Conservation (phyloP, 2,797 vertebrate species). For the Myotis planiceps region DNA sequence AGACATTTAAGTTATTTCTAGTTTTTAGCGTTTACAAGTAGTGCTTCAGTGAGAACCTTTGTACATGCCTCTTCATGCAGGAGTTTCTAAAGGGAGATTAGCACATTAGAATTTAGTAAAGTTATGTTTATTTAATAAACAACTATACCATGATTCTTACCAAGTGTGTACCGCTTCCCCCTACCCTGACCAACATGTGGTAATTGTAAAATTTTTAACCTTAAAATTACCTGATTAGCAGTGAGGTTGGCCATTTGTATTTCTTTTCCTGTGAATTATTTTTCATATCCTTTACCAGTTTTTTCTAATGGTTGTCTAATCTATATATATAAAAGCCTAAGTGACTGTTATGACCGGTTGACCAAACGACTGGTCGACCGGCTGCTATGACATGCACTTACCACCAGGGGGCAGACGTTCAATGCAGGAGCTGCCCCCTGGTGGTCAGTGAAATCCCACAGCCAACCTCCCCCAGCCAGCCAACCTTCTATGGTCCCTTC, state of each 20-base stretch:
- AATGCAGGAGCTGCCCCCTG: too few species aligned
- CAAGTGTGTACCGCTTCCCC: neutral
- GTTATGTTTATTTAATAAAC: neutral
- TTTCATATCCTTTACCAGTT: constrained; percentile 13
- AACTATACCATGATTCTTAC: neutral
- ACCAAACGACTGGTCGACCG: too few species aligned
- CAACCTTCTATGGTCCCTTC: too few species aligned
- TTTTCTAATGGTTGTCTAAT: neutral
- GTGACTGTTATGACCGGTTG: too few species aligned
- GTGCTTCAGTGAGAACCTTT: neutral
- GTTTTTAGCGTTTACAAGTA: neutral
- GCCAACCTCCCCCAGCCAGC: too few species aligned
- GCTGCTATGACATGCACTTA: too few species aligned
- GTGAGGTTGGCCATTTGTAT: neutral
- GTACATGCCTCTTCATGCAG: neutral
- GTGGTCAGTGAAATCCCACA: too few species aligned
- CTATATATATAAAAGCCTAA: too few species aligned
- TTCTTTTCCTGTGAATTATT: constrained; percentile 28
- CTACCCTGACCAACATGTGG: neutral
- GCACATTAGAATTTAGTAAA: neutral
- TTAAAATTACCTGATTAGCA: neutral
- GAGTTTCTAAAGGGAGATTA: neutral
- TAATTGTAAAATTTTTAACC: neutral
- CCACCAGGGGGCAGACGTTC: too few species aligned
- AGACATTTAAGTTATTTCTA: neutral